Percentiles rank a stretch among this genome's conserved stretches.
Conservation (phyloP, 92 coral and sea anemone species). For the Paragorgia papillata region DNA sequence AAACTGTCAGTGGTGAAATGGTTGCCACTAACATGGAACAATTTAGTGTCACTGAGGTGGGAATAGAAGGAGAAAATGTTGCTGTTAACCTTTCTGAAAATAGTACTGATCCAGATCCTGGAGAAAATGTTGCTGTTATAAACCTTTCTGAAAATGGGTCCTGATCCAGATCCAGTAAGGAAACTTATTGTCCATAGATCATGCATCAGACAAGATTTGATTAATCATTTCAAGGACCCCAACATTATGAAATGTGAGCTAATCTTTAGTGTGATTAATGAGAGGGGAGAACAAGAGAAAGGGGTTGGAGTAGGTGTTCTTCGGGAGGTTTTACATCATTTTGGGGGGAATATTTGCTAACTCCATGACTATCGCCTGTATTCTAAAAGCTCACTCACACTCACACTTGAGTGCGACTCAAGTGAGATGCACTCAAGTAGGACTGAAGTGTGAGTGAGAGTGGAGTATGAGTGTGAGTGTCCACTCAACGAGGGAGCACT, state of each 20-base stretch:
- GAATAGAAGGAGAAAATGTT: background rate
- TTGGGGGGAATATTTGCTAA: constrained; percentile 49
- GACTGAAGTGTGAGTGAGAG: too few species aligned
- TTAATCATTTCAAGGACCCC: constrained; percentile 43
- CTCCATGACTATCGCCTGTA: constrained; percentile 47
- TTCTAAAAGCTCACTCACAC: too few species aligned
- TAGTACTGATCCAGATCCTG: too few species aligned
- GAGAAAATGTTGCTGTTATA: background rate
- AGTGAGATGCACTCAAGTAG: too few species aligned
- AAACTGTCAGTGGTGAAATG: background rate
- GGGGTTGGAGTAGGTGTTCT: constrained; percentile 44
- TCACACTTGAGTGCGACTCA: too few species aligned
- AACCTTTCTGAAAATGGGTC: background rate
- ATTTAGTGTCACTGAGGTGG: background rate
- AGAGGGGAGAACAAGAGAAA: constrained; percentile 41
- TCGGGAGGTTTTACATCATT: constrained; percentile 45
- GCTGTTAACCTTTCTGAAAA: too few species aligned
- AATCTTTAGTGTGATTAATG: constrained; percentile 51
- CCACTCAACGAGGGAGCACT: too few species aligned
- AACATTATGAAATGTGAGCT: constrained; percentile 10
- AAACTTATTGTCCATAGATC: constrained; percentile 24
- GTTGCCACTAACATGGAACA: background rate
- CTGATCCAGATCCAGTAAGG: constrained; percentile 7
- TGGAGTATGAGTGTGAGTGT: too few species aligned
- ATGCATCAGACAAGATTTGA: constrained; percentile 29